phyloP scores from a whole-genome alignment of 2,797 vertebrate genomes.

The Ammospiza maritima region DNA sequence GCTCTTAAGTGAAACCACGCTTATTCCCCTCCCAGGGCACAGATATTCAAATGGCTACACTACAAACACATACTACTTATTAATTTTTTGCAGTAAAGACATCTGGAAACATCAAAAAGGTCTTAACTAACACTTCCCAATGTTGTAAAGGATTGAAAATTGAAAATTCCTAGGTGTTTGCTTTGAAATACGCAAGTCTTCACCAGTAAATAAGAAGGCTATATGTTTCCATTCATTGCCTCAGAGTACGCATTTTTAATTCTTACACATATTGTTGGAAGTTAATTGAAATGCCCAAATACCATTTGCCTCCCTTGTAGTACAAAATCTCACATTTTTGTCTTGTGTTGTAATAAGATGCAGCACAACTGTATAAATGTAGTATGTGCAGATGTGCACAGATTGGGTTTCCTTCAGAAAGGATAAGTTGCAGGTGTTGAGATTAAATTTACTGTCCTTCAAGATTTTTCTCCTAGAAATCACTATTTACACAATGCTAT shows the following conservation, averaged over 20 bases:
- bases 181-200: background rate
- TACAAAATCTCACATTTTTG: background rate
- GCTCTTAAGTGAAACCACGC: background rate
- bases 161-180: background rate
- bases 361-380: background rate
- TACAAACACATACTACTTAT: background rate
- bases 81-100: background rate
- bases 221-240: background rate
- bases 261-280: background rate
- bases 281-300: background rate
- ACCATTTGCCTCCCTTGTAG: background rate
- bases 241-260: background rate
- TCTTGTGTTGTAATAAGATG: background rate
- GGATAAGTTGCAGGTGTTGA: background rate
- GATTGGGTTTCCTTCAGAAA: background rate
- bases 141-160: background rate
- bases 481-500: background rate
- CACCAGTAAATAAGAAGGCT: background rate
- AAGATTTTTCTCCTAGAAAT: background rate
- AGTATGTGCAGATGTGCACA: background rate
- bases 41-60: background rate
- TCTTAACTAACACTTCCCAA: background rate
- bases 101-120: background rate
- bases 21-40: background rate
- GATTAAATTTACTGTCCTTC: background rate